Evolutionary conservation across 2,113 vertebrate genomes (phyloP).

Genomic region (Balaenoptera acutorostrata): DNA sequence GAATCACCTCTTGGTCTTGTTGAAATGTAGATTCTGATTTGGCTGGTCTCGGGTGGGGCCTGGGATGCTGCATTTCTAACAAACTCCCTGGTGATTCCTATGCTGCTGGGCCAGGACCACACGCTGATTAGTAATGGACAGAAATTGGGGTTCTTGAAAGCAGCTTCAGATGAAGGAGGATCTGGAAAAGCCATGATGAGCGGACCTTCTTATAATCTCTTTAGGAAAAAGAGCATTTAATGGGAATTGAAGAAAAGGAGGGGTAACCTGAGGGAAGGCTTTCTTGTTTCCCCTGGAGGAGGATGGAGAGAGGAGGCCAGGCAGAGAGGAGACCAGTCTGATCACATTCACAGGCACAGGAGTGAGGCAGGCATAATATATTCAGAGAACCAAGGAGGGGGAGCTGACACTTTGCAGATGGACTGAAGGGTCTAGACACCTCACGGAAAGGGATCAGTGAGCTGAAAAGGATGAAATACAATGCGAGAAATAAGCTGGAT

Average conservation of each 20-base stretch:
- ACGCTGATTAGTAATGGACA: neutral
- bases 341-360: neutral
- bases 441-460: neutral
- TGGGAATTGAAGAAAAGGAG: neutral
- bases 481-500: conserved; percentile 1
- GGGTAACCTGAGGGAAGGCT: neutral
- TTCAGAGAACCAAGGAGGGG: conserved; percentile 20
- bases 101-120: neutral
- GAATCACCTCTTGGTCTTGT: neutral
- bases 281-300: neutral
- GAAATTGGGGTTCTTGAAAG: neutral
- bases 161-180: neutral
- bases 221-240: neutral
- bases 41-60: neutral
- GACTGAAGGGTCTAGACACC: neutral
- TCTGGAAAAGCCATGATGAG: neutral
- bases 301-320: neutral
- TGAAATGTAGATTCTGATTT: neutral
- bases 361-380: neutral
- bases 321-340: neutral
- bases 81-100: neutral
- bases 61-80: neutral
- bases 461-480: neutral
- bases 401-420: neutral
- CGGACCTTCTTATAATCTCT: neutral